Percentiles rank a stretch among this genome's conserved stretches.
Evolutionary conservation across 2,797 vertebrate species (phyloP).

Genomic region (Hoplostethus mediterraneus): DNA sequence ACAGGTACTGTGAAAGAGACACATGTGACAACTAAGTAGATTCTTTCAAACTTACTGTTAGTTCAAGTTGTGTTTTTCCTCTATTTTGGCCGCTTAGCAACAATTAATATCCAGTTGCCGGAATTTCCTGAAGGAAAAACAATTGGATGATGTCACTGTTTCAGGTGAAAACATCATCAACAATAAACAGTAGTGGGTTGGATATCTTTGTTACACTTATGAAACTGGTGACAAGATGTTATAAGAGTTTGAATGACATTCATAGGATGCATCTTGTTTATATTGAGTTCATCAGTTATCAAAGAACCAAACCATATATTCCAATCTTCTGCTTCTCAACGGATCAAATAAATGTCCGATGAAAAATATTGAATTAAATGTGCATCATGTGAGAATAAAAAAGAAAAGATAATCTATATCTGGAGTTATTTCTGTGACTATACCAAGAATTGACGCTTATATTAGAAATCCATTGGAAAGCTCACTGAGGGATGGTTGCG

Average conservation of each 20-base stretch:
- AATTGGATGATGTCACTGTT: constrained; percentile 70
- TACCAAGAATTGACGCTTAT: constrained; percentile 29
- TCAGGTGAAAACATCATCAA: constrained; percentile 72
- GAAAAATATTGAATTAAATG: background rate
- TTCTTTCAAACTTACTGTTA: background rate
- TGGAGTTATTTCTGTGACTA: constrained; percentile 32
- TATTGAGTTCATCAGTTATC: too few relatives aligned
- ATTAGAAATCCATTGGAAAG: constrained; percentile 32
- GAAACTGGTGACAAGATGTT: constrained; percentile 32
- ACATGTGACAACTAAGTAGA: background rate
- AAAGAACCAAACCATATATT: too few relatives aligned
- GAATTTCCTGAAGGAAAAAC: constrained; percentile 83
- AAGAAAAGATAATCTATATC: background rate
- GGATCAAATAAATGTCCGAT: too few relatives aligned
- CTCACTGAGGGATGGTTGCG: constrained; percentile 33
- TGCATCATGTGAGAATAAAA: background rate
- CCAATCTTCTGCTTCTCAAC: too few relatives aligned
- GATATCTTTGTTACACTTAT: constrained; percentile 29
- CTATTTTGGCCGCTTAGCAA: constrained; percentile 67
- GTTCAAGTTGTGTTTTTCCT: constrained; percentile 61
- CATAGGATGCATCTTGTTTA: background rate
- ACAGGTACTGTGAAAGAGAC: background rate
- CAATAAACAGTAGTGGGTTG: constrained; percentile 60
- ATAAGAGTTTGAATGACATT: background rate
- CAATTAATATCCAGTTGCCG: constrained; percentile 73